These are phyloP conservation scores for Clarias fuscus DNA, from an alignment of 2,797 vertebrate genomes.

Conservation along the genomic window DNA sequence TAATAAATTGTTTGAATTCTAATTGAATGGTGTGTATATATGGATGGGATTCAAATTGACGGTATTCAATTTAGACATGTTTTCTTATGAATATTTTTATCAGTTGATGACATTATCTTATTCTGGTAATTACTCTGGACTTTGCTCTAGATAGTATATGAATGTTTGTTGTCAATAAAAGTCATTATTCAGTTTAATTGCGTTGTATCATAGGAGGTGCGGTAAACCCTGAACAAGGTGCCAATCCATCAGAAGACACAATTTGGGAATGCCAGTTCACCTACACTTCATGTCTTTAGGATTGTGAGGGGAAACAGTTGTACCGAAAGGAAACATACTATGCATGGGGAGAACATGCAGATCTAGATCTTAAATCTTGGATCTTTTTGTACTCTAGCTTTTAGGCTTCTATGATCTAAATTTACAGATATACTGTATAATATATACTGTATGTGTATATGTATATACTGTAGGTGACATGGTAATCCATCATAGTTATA, in stretches of 20 bases:
- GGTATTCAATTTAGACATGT: background rate
- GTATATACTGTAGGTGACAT: background rate
- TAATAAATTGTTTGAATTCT: background rate
- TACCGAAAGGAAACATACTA: too few species aligned
- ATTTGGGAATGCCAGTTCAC: too few species aligned
- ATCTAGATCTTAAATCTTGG: too few species aligned
- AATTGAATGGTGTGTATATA: background rate
- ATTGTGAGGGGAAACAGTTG: too few species aligned
- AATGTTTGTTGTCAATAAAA: background rate
- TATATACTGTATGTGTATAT: too few species aligned
- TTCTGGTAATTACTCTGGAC: background rate
- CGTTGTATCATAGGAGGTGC: too few species aligned
- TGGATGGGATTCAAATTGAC: background rate
- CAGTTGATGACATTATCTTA: background rate
- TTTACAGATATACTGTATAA: background rate
- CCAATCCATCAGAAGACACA: too few species aligned
- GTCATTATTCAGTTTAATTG: background rate
- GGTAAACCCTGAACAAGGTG: too few species aligned
- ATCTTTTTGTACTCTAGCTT: background rate
- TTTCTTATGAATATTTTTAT: background rate
- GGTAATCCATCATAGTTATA: background rate
- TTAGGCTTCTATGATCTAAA: background rate
- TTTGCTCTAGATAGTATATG: too few species aligned
- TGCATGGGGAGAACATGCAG: too few species aligned
- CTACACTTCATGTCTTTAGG: too few species aligned